Percentiles rank a stretch among this genome's conserved stretches.
Evolutionary conservation across 2,888 invertebrate genomes (phyloP).

Genomic region (Pediacus dermestoides): DNA sequence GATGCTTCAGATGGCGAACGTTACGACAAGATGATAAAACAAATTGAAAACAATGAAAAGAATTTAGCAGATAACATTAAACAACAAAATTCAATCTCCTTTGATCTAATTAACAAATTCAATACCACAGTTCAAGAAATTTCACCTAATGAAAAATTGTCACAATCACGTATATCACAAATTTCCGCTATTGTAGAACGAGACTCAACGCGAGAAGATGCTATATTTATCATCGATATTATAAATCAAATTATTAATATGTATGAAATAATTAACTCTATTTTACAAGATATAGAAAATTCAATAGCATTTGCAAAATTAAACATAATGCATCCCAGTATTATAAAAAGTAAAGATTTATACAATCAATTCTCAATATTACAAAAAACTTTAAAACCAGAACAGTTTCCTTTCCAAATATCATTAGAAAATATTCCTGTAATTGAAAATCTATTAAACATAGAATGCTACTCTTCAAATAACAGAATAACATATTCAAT

Average conservation of each 20-base stretch:
- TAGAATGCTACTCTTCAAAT: slow-evolving; percentile 8
- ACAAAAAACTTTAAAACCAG: background rate
- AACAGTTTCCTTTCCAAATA: background rate
- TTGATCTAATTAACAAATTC: slow-evolving; percentile 15
- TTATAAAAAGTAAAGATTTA: slow-evolving; percentile 12
- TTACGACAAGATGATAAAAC: slow-evolving; percentile 14
- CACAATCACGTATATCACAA: slow-evolving; percentile 6
- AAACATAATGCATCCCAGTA: slow-evolving; percentile 13
- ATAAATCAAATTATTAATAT: slow-evolving; percentile 12
- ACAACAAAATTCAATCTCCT: slow-evolving; percentile 9
- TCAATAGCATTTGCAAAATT: slow-evolving; percentile 10
- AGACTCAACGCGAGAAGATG: slow-evolving; percentile 1
- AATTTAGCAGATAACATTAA: slow-evolving; percentile 10
- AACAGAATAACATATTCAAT: slow-evolving; percentile 8
- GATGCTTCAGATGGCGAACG: slow-evolving; percentile 19
- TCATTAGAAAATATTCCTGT: background rate
- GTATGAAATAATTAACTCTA: slow-evolving; percentile 12
- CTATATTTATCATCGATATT: slow-evolving; percentile 9
- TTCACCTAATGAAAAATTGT: slow-evolving; percentile 14
- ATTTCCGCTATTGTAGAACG: slow-evolving; percentile 2
- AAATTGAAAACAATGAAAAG: slow-evolving; percentile 17
- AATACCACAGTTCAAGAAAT: slow-evolving; percentile 16
- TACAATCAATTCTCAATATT: slow-evolving; percentile 7
- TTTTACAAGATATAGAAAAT: slow-evolving; percentile 18
- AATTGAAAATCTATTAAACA: slow-evolving; percentile 5